Evolutionary conservation across 2,888 invertebrate genomes (phyloP), one percentile per base, ranked within the genome.

Genomic region (Eupithecia exiguata): DNA sequence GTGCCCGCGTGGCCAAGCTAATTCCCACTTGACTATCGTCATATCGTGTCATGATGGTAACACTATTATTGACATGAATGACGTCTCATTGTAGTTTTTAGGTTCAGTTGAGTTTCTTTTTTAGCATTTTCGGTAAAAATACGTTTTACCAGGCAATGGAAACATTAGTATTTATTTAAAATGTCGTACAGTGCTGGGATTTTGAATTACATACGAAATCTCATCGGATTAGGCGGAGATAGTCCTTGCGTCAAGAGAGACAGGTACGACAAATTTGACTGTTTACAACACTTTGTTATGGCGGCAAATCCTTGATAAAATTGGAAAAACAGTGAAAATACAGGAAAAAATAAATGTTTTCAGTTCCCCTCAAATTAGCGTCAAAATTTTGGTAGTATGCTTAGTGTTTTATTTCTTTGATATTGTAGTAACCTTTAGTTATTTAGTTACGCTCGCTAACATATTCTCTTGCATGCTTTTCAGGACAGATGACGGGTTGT

Each of bases 211-310:
- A 87, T 94, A 74, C 90, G 94, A 74, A 89, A 79, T 86, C 88
- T 94, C 81, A 82, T 94, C 63, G 91, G 92, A 81, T 91, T 88
- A 87, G 81, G 82, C 81, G 92, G 90, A 77, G 91, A 91, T 81
- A 87, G 87, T 84, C 84, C 86, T 82, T 90, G 88, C 89, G 88
- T 89, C 87, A 94, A 94, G 89, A 89, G 94, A 87, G 91, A 93
- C 91, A 94, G 94, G 94, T 94, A 89, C 91, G 92, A 88, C 90
- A 89, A 62, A 87, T 88, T 88, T 93, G 72, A 75, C 73, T 76
- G 93, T 94, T 92, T 93, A 93, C 92, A 92, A 91, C 87, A 87
- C 77, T 87, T 84, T 58, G 89, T 90, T 94, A 94, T 94, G 94
- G 94, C 94, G 94, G 94, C 87, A 94, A 94, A 92, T 88, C 87